Evolutionary conservation across 2,797 vertebrate species (phyloP), one percentile per base, ranked within the genome.

Genomic region (Melanotaenia pygmaea): DNA sequence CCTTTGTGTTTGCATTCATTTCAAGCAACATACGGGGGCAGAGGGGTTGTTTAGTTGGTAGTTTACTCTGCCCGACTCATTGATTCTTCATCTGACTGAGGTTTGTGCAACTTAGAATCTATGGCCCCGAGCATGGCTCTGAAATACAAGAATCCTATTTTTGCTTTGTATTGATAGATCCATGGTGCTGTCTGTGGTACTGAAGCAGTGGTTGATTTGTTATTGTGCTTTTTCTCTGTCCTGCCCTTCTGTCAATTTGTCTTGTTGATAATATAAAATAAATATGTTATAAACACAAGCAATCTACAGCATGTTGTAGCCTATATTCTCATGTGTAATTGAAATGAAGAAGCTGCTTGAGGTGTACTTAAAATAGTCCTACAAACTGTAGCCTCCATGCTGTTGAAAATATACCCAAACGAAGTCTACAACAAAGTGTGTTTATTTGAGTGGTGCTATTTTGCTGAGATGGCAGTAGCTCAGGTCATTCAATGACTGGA

Each of bases 51-150:
- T 56, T 56, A 56, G 53, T 28, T 56, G 53, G 30, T 56, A 5
- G 24, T 30, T 5, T 30, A 28, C 13, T 30, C 24, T 56, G 53
- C 53, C 53, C 28, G 24, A 56, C 26, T 56, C 53, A 56, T 28
- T 56, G 53, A 56, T 30, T 56, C 53, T 30, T 56, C 53, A 56
- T 30, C 26, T 56, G 53, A 56, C 53, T 56, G 53, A 30, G 26
- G 22, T 26, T 53, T 53, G 22, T 24, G 22, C 10, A 24, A 24
- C 10, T 24, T 50, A 50, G 3, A 50, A 50, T 50, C 47, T 50
- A 50, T 53, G 50, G 53, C 53, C 14, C 53, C 14, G 24, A 28
- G 53, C 53, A 30, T 56, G 28, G 51, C 53, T 56, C 24, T 56
- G 53, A 56, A 56, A 28, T 7, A 56, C 26, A 30, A 26, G 26